Base-by-base conservation (phyloP, 2,113 vertebrate species). In the Cepphus grylle region DNA sequence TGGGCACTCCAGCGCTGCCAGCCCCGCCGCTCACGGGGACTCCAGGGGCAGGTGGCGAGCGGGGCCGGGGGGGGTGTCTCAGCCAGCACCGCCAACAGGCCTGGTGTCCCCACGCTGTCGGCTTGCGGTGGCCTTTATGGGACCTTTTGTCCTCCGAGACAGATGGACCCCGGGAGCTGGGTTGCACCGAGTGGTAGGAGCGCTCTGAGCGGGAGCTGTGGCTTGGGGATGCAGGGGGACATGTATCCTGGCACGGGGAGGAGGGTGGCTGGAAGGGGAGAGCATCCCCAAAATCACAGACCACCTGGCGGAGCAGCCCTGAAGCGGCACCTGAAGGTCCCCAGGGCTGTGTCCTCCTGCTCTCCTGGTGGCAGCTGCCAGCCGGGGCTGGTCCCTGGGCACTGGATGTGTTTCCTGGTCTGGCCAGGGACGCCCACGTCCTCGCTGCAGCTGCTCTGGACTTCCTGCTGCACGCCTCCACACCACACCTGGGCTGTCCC, bases 261-360 rank as follows among this genome's bases (percentile, higher is more conserved):
- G 59, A 53, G 74, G 36, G 56, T 1, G 6, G 1, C 71, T 45
- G 83, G 40, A 29, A 65, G 29, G 47, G 32, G 42, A 62, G 13
- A 55, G 29, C 58, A 40, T 70, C 42, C 42, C 50, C 4, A 0
- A 1, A 61, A 36, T 45, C 52, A 27, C 72, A 23, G 25, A 3
- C 30, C 3, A 3, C 14, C 36, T 53, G 13, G 1, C 1, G 2
- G 25, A 61, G 53, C 47, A 45, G 81, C 43, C 2, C 0, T 23
- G 26, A 77, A 45, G 50, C 2, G 0, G 77, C 38, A 53, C 52
- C 42, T 9, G 29, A 23, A 32, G 29, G 49, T 67, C 20, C 38
- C 56, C 73, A 29, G 43, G 4, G 6, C 50, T 25, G 38, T 4
- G 2, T 72, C 36, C 58, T 79, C 52, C 32, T 0, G 0, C 45